phyloP scores from a whole-genome alignment of 1,140 invertebrate species.

The Pachyrhynchus sulphureomaculatus region DNA sequence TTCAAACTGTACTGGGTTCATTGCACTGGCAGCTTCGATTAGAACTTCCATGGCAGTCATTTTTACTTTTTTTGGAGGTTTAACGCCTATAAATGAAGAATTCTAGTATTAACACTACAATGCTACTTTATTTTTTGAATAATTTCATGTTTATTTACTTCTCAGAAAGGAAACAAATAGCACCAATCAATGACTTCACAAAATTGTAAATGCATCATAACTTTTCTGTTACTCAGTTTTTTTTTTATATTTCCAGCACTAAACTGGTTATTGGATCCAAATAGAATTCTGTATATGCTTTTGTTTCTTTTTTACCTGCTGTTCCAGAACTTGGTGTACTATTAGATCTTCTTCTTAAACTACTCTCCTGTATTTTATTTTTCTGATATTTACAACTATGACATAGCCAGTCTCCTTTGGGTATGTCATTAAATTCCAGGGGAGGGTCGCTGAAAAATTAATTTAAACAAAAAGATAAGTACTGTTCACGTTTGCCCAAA shows the following conservation, averaged over 20 bases:
- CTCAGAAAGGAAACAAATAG: neutral
- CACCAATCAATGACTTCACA: too few species aligned
- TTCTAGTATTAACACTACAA: neutral
- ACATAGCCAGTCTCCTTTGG: slow-evolving; percentile 89
- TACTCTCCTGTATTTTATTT: slow-evolving; percentile 7
- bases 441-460: slow-evolving; percentile 78
- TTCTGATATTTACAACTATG: slow-evolving; percentile 66
- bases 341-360: slow-evolving; percentile 35
- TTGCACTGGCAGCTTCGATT: slow-evolving; percentile 74
- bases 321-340: slow-evolving; percentile 12
- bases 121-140: too few species aligned
- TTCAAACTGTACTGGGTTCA: slow-evolving; percentile 89
- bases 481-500: too few species aligned
- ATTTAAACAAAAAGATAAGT: neutral
- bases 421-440: slow-evolving; percentile 82
- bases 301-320: too few species aligned
- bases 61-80: slow-evolving; percentile 52
- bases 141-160: too few species aligned
- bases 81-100: slow-evolving; percentile 7
- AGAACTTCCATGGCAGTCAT: slow-evolving; percentile 69
- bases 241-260: too few species aligned
- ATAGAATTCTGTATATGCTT: too few species aligned
- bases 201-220: too few species aligned
- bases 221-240: too few species aligned
- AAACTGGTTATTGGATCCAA: neutral